A percentile compares a stretch with the other conserved stretches of the same genome.
Evolutionary conservation across 1,140 invertebrate genomes (phyloP).

Genomic region (Leptinotarsa undecemlineata): DNA sequence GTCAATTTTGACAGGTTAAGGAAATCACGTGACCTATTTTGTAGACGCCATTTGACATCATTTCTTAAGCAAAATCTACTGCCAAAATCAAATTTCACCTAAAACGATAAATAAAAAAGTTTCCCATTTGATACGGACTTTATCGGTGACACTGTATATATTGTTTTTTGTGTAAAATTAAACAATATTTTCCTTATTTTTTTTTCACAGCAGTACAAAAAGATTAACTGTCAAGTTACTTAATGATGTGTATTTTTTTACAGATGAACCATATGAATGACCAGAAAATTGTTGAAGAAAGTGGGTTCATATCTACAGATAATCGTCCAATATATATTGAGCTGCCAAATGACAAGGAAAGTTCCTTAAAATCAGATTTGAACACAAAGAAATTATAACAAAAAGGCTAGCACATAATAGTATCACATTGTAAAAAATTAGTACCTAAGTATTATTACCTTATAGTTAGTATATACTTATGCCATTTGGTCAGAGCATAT

Average conservation of each 20-base stretch:
- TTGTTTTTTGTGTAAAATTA: too few species aligned
- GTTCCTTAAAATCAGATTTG: constrained; percentile 1
- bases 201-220: too few species aligned
- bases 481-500: constrained; percentile 23
- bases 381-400: constrained; percentile 14
- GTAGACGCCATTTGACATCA: too few species aligned
- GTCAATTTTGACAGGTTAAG: too few species aligned
- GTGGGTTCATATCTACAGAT: constrained; percentile 59
- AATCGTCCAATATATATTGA: constrained; percentile 63
- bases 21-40: too few species aligned
- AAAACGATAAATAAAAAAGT: too few species aligned
- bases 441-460: constrained; percentile 10
- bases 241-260: constrained; percentile 27
- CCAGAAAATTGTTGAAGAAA: constrained; percentile 60
- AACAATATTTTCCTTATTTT: too few species aligned
- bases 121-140: too few species aligned
- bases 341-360: constrained; percentile 55
- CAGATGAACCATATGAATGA: constrained; percentile 55
- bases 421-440: constrained; percentile 12
- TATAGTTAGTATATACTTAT: constrained; percentile 14
- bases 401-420: neutral
- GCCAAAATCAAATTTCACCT: too few species aligned
- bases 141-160: too few species aligned
- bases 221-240: neutral
- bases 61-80: too few species aligned